Evolutionary conservation across 2,113 vertebrate genomes (phyloP).

Genomic region (Oncorhynchus mykiss): DNA sequence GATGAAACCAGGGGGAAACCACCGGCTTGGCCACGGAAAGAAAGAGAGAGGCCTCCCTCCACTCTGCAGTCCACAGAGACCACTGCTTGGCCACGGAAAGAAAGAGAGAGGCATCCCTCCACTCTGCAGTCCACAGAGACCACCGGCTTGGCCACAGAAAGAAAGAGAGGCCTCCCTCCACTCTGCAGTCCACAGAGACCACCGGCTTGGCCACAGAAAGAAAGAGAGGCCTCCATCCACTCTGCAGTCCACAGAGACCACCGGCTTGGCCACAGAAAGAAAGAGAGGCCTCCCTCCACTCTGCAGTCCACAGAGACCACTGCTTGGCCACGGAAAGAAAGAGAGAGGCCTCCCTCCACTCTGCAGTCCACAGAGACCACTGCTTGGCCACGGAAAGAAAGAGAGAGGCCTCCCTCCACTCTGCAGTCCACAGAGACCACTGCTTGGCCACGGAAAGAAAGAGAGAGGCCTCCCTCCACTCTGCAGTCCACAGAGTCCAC

Average conservation of each 20-base stretch:
- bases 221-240: too few species aligned
- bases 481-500: background rate
- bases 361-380: background rate
- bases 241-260: background rate
- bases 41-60: constrained; percentile 27
- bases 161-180: too few species aligned
- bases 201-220: too few species aligned
- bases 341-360: too few species aligned
- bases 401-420: too few species aligned
- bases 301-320: background rate
- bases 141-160: too few species aligned
- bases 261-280: too few species aligned
- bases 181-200: background rate
- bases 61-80: background rate
- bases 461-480: too few species aligned
- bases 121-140: too few species aligned
- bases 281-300: too few species aligned
- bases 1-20: constrained; percentile 55
- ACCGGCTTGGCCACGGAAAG: constrained; percentile 27
- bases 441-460: background rate
- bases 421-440: background rate
- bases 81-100: too few species aligned
- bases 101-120: too few species aligned
- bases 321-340: background rate
- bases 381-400: background rate